Base-by-base conservation (phyloP, 2,113 vertebrate genomes). In the Forbesichthys papilliferus region DNA sequence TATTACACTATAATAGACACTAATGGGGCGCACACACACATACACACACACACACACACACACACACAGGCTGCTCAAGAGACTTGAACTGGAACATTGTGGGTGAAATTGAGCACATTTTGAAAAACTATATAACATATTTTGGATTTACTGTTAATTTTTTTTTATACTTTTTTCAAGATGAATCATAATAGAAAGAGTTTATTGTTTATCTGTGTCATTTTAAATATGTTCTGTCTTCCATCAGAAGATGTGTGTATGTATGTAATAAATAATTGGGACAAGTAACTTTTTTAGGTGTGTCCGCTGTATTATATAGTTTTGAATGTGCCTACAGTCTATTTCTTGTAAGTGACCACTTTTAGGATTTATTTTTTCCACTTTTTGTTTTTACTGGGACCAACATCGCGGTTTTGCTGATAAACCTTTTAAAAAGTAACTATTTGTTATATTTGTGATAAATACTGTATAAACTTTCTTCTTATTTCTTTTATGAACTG, bases 1-100 rank as follows among this genome's bases (percentile, higher is more conserved):
- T 49, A 95, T 99, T 73, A 99, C 98, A 0, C 95, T 99, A 93
- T 99, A 93, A 98, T 89, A 78, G 71, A 42, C 46, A 53, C 1
- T 65, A 7, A 65, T 11, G 49, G 6, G 66, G 47, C 61, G 49
- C 12, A 49, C 51, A 57, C 49, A 42, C 51, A 46, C 52, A 49
- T 27, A 59, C 42, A 57, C 16, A 61, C 52, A 56, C 65, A 67
- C 52, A 67, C 14, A 57, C 34, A 59, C 56, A 60, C 46, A 69
- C 20, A 69, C 66, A 42, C 61, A 61, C n/a, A 57, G 6, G 10
- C n/a, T 13, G 59, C 11, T 46, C 13, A 75, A 90, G 75, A 93
- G 89, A 93, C 91, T 90, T 20, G 53, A 77, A 84, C 83, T 79
- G 80, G 73, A 88, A 73, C 68, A 20, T 48, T 61, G 46, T 71